Evolutionary conservation across 2,113 vertebrate species (phyloP).

Genomic region (Accipiter virgatus): DNA sequence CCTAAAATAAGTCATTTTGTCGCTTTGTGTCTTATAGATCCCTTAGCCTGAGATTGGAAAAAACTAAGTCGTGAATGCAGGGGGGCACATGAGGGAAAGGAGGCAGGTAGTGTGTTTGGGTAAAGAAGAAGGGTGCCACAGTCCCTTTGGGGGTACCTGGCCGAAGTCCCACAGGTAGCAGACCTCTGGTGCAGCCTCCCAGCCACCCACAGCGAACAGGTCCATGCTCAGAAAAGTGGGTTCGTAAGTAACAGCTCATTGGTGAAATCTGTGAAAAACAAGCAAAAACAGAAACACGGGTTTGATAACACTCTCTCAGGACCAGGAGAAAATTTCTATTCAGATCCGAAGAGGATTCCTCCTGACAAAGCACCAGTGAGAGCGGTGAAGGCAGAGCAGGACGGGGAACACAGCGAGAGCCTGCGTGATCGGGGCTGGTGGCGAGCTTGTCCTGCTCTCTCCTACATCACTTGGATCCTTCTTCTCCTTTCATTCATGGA

Average conservation of each 20-base stretch:
- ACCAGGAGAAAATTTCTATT: background rate
- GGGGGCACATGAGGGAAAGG: background rate
- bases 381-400: background rate
- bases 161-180: background rate
- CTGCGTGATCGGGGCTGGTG: accelerated
- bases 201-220: background rate
- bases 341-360: background rate
- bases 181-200: background rate
- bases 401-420: background rate
- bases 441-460: background rate
- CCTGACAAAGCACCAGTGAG: background rate
- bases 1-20: background rate
- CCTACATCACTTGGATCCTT: background rate
- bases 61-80: background rate
- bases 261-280: background rate
- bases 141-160: background rate
- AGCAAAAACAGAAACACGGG: background rate
- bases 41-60: background rate
- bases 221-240: background rate
- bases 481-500: background rate
- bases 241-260: background rate
- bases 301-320: background rate
- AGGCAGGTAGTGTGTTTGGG: background rate
- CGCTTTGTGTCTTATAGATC: background rate
- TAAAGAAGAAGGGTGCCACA: background rate